These are phyloP conservation scores for Cetoscarus ocellatus DNA, from an alignment of 2,797 vertebrate species.

Conservation along the genomic window DNA sequence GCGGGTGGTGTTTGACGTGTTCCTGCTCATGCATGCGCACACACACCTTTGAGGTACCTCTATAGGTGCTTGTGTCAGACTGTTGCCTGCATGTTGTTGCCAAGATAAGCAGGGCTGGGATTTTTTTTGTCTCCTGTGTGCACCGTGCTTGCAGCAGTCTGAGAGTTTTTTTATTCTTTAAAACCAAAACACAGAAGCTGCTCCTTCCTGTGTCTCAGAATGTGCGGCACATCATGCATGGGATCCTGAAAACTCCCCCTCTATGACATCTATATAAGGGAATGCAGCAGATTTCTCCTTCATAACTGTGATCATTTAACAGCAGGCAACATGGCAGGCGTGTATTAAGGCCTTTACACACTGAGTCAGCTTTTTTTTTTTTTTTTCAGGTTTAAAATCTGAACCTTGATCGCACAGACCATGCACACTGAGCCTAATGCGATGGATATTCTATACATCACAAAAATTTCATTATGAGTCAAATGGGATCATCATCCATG, in stretches of 20 bases:
- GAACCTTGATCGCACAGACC: no score
- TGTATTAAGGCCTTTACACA: not conserved
- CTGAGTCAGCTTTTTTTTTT: no score
- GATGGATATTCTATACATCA: no score
- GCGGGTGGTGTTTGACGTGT: conserved; percentile 31
- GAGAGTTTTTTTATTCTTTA: conserved; percentile 27
- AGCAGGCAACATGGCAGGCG: not conserved
- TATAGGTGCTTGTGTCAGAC: conserved; percentile 26
- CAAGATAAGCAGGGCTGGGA: conserved; percentile 10
- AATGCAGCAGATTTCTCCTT: conserved; percentile 14
- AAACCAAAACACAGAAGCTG: conserved; percentile 63
- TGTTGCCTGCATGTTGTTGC: conserved; percentile 40
- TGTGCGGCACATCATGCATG: conserved; percentile 56
- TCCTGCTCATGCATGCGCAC: conserved; percentile 33
- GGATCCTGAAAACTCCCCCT: conserved; percentile 43
- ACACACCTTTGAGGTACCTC: conserved; percentile 19
- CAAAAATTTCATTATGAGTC: no score
- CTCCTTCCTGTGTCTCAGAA: conserved; percentile 59
- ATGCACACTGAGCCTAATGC: no score
- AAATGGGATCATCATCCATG: no score
- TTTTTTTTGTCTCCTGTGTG: not conserved
- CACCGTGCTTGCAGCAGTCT: conserved; percentile 23
- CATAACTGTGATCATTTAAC: conserved; percentile 9
- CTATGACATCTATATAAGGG: conserved; percentile 23
- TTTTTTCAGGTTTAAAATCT: no score